Conservation (phyloP, 1,140 invertebrate genomes). For the Sitobion miscanthi region DNA sequence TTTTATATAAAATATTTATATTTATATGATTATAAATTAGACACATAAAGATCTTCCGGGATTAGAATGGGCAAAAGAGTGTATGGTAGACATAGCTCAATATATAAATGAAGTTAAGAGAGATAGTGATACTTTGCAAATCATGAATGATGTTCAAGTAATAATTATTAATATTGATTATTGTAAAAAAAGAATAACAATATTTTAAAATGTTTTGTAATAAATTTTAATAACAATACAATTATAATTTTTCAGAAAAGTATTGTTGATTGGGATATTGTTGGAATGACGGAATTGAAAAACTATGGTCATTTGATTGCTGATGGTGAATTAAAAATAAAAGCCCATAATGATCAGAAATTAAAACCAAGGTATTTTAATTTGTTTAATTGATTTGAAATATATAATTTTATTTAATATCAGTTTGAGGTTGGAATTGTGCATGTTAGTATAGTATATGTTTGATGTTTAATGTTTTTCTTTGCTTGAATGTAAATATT, state of each 20-base stretch:
- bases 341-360: conserved; percentile 87
- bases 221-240: not conserved
- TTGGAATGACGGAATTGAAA: conserved; percentile 77
- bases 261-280: conserved; percentile 82
- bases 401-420: not conserved
- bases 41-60: conserved; percentile 82
- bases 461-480: not conserved
- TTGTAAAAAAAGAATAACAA: not conserved
- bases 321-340: conserved; percentile 93
- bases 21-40: conserved; percentile 62
- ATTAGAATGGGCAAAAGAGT: conserved; percentile 87
- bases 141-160: conserved; percentile 89
- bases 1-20: not conserved
- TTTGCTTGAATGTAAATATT: conserved; percentile 55
- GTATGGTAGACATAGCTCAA: conserved; percentile 95
- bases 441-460: not conserved
- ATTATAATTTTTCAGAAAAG: conserved; percentile 68
- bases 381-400: not conserved
- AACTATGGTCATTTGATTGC: conserved; percentile 89
- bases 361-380: conserved; percentile 70
- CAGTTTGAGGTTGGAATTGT: not conserved
- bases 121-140: conserved; percentile 89
- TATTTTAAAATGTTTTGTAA: not conserved
- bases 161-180: conserved; percentile 52
- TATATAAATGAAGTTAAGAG: conserved; percentile 99